Conservation (phyloP, 1,140 invertebrate genomes). For the Euwallacea similis region DNA sequence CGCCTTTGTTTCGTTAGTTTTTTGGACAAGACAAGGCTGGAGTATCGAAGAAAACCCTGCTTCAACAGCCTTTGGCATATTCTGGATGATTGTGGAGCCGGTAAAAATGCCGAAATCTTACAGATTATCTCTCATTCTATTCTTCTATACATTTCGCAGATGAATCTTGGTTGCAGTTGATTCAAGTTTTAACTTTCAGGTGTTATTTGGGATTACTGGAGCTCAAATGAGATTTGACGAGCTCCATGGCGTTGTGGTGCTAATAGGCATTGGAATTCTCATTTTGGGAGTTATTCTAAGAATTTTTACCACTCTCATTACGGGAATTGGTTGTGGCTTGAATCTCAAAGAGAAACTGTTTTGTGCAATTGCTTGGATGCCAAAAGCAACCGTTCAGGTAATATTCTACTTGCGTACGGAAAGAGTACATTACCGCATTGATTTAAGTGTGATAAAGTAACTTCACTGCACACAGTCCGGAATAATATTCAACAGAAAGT, state of each 20-base stretch:
- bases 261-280: constrained; percentile 64
- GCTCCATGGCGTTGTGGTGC: constrained; percentile 65
- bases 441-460: too few species aligned
- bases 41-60: constrained; percentile 83
- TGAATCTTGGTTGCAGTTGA: background rate
- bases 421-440: too few species aligned
- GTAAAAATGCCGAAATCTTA: background rate
- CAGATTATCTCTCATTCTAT: too few species aligned
- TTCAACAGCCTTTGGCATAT: constrained; percentile 80
- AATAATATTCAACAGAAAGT: too few species aligned
- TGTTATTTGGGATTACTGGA: constrained; percentile 89
- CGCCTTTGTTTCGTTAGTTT: constrained; percentile 77
- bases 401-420: constrained; percentile 7
- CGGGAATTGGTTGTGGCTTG: constrained; percentile 72
- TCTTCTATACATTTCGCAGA: background rate
- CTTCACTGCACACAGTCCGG: too few species aligned
- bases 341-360: constrained; percentile 88
- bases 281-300: constrained; percentile 64
- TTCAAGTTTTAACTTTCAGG: constrained; percentile 42
- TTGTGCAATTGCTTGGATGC: constrained; percentile 87
- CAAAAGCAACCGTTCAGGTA: constrained; percentile 88
- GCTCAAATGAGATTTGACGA: constrained; percentile 76
- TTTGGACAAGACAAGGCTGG: constrained; percentile 80
- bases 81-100: constrained; percentile 95
- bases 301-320: constrained; percentile 64